Evolutionary conservation across 92 coral and sea anemone genomes (phyloP).

Genomic region (Porites cylindrica): DNA sequence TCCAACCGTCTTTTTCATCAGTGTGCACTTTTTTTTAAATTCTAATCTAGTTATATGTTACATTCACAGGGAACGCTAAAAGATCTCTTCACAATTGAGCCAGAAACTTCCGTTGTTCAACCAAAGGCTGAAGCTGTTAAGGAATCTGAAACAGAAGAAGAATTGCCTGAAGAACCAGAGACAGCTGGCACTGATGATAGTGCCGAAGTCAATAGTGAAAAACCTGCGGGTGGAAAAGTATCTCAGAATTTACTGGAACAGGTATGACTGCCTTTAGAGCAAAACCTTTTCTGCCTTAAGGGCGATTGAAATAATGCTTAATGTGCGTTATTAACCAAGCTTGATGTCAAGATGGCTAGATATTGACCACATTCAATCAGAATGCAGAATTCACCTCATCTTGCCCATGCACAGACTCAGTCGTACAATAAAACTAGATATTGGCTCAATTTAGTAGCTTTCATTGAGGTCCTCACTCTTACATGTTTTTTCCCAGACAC

Average conservation of each 20-base stretch:
- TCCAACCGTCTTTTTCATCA: not conserved
- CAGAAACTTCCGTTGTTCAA: constrained; percentile 48
- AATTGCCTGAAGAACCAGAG: constrained; percentile 42
- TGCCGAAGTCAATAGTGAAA: constrained; percentile 11
- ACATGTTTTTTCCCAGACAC: not conserved
- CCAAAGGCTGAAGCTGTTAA: constrained; percentile 2
- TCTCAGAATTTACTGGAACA: constrained; percentile 84
- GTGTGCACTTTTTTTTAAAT: not conserved
- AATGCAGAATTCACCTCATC: too few species aligned
- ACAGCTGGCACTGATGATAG: constrained; percentile 26
- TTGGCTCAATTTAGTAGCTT: not conserved
- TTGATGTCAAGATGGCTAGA: too few species aligned
- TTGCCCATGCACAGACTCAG: too few species aligned
- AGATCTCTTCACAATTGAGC: constrained; percentile 80
- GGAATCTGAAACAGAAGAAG: constrained; percentile 25
- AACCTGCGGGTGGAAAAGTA: constrained; percentile 24
- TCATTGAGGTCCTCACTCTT: not conserved
- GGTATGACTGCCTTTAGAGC: constrained; percentile 36
- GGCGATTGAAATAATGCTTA: too few species aligned
- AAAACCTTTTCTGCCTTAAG: not conserved
- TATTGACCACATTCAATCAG: too few species aligned
- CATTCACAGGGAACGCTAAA: constrained; percentile 73
- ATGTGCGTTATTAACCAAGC: too few species aligned
- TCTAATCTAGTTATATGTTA: not conserved
- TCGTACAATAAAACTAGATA: too few species aligned